A percentile compares a stretch with the other conserved stretches of the same genome.
phyloP scores from a whole-genome alignment of 64 coral and sea anemone genomes.

The Montipora efflorescens region DNA sequence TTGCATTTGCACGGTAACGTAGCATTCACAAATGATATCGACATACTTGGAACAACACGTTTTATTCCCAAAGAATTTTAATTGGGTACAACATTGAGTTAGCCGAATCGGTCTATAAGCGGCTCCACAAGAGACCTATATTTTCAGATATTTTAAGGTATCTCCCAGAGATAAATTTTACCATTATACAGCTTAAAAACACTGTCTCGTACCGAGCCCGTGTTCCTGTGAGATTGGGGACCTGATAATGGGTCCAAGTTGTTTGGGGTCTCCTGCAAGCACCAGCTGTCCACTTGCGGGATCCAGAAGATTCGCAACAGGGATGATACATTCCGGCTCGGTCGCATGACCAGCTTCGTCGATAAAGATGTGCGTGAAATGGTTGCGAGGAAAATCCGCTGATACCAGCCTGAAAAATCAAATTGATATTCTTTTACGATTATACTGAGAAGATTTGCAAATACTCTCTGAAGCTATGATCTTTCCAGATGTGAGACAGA shows the following conservation, averaged over 20 bases:
- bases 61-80: too few species aligned
- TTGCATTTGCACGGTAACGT: too few species aligned
- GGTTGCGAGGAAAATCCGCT: conserved; percentile 39
- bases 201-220: conserved; percentile 57
- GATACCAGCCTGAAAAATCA: conserved; percentile 63
- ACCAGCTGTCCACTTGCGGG: conserved; percentile 68
- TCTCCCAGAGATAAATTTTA: too few species aligned
- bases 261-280: conserved; percentile 79
- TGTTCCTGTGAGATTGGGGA: conserved; percentile 65
- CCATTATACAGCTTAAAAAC: too few species aligned
- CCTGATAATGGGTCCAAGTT: conserved; percentile 75
- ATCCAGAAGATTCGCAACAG: conserved; percentile 66
- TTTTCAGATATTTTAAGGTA: too few species aligned
- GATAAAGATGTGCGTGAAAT: conserved; percentile 80
- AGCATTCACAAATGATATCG: too few species aligned
- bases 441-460: background rate
- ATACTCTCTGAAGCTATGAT: background rate
- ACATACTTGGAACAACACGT: too few species aligned
- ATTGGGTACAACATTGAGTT: too few species aligned
- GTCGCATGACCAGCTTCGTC: conserved; percentile 82
- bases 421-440: background rate
- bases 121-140: too few species aligned
- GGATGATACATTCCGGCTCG: conserved; percentile 76
- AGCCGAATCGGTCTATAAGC: too few species aligned
- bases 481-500: background rate